Base-by-base conservation (phyloP, 2,888 invertebrate species). In the Bellardia pandia region DNA sequence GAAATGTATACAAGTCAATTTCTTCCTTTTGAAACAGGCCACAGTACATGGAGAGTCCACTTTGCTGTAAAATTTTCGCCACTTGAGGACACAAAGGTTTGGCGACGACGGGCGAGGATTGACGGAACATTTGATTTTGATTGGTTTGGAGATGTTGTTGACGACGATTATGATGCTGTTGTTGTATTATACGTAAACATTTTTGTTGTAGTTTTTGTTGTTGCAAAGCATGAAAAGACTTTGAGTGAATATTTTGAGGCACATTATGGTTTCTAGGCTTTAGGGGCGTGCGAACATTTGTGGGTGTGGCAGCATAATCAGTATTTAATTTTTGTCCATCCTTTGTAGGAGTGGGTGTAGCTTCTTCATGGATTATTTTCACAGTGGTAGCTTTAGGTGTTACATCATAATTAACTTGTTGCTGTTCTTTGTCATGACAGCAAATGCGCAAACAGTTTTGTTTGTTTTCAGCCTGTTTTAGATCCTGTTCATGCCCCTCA, bases 21-120 rank as follows among this genome's bases (percentile, higher is more conserved):
- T 92, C 92, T 62, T 92, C 91, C 14, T 89, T 89, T 14, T 91
- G 90, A 69, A 92, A 92, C 16, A 92, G 33, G 4, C 89, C 90
- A 16, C 88, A 81, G n/a, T 91, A 89, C 16, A 90, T 90, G 14
- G 88, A 75, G 60, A 91, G 90, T 0, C 91, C 91, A 30, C 68
- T n/a, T 13, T 66, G 75, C 11, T 78, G 16, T 16, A 87, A 8
- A 89, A 87, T 81, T 0, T 64, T 78, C 8, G 81, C 74, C 2
- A 87, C 74, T 9, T 53, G 62, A 3, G 78, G 62, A 14, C 74
- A 82, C 6, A 87, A 14, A 1, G 87, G 81, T n/a, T 82, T 85
- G 2, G 62, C 30, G 1, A 82, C 75, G 13, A 87, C 78, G 5
- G 87, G 87, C 2, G 85, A 85, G 23, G 81, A 81, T 72, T 85